Evolutionary conservation across 1,140 invertebrate genomes (phyloP), one percentile per base, ranked within the genome.

Genomic region (Saccostrea glomerata): DNA sequence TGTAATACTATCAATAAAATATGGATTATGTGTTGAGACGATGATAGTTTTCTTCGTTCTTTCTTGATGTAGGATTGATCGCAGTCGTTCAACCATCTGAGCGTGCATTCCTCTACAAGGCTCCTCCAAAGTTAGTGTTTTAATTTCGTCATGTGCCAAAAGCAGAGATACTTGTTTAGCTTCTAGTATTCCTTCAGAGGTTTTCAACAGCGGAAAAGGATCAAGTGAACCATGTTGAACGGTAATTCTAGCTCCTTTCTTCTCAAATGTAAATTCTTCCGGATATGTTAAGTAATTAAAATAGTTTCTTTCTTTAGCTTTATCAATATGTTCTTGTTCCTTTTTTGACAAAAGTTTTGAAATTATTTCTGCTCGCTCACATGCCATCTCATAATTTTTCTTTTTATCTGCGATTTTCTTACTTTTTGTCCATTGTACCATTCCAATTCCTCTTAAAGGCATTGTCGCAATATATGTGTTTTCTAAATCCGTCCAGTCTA

Each of bases 81-180:
- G 12, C 66, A 88, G 17, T 40, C 82, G 73, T 25, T 36, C 47
- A 25, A 88, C 82, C 87, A 88, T n/a, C n/a, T n/a, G n/a, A n/a
- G n/a, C n/a, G n/a, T n/a, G n/a, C n/a, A n/a, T n/a, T n/a, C n/a
- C n/a, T 88, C 83, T 82, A 3, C 86, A 84, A 17, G 87, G 87
- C 20, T 88, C 84, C 25, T 88, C 83, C n/a, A 88, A 55, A 58
- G 23, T n/a, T 11, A 88, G 40, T 17, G 87, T 88, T 60, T 73
- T 25, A 5, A 23, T 9, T 2, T 58, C 23, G 6, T n/a, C 82
- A 12, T 88, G 70, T 13, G 84, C n/a, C 86, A 84, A 36, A n/a
- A n/a, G n/a, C n/a, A n/a, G n/a, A n/a, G n/a, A n/a, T n/a, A n/a
- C n/a, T n/a, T n/a, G n/a, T n/a, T 85, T 30, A 17, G 87, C 87